These are phyloP conservation scores for Sparus aurata DNA, from an alignment of 2,797 vertebrate species.

Conservation along the genomic window DNA sequence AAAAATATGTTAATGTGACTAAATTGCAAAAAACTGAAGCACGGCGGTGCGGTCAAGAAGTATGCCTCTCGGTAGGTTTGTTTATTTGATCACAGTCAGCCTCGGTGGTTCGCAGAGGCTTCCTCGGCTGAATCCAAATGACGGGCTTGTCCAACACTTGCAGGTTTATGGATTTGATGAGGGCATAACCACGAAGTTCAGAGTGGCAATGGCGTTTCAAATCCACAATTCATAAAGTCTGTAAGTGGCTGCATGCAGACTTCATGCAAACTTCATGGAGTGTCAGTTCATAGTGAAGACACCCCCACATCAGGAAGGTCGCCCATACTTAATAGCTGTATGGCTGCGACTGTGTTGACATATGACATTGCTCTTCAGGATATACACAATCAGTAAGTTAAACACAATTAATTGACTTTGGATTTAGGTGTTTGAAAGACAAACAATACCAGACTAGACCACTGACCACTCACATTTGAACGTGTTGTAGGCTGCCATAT, in stretches of 20 bases:
- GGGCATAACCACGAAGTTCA: neutral
- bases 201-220: neutral
- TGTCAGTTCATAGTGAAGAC: neutral
- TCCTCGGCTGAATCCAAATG: neutral
- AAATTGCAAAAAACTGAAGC: neutral
- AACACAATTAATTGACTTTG: neutral
- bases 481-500: too few relatives aligned
- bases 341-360: too few relatives aligned
- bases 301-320: neutral
- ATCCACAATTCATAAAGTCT: neutral
- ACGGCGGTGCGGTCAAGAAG: neutral
- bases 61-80: neutral
- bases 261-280: neutral
- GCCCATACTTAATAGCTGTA: neutral
- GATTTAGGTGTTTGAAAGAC: neutral
- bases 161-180: neutral
- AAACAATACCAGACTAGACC: neutral
- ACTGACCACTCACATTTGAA: too few relatives aligned
- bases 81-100: slow-evolving; percentile 3
- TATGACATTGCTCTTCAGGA: neutral
- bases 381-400: neutral
- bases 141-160: neutral
- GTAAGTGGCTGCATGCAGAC: neutral
- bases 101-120: neutral
- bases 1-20: neutral